Evolutionary conservation across 2,797 vertebrate genomes (phyloP), one percentile per base, ranked within the genome.

Genomic region (Setipinna tenuifilis): DNA sequence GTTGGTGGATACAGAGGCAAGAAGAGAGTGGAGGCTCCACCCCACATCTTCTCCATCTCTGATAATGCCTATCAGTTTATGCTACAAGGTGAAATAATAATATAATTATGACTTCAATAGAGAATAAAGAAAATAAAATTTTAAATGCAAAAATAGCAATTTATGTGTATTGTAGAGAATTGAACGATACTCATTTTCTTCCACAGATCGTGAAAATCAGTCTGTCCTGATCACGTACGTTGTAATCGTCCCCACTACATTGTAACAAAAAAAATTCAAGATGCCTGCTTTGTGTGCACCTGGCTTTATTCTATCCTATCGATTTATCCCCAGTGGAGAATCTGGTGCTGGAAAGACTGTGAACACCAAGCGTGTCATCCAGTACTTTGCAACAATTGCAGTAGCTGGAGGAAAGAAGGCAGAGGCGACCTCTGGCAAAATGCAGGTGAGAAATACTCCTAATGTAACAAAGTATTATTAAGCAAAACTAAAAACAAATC

Each of bases 21-120:
- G 85, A 98, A 98, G 93, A 96, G 97, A 81, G 91, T 97, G 91
- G 97, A 98, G 92, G 97, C 96, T 84, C 97, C 97, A 11, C 97
- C 97, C 75, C 97, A 98, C 95, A 98, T 98, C 95, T 98, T 98
- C 94, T 97, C 97, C 92, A 98, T 98, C 94, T 98, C 97, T 86
- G 97, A 98, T 88, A 97, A 97, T 0, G 97, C 97, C 90, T 98
- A 98, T 93, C 97, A 98, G 95, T 96, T 94, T 94, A 97, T 98
- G 97, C 90, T 97, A 85, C 96, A 97, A 83, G 97, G 97, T 98
- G 91, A 68, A 35, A 31, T 71, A 3, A 12, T 28, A 11, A 25
- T 31, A 35, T 71, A 31, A 35, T 16, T 17, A 65, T 25, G 0
- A 71, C 5, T 6, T 71, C 14, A 71, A 9, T 71, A 9, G 14